Base-by-base conservation (phyloP, 2,113 vertebrate species). In the Microcebus tavaratra region DNA sequence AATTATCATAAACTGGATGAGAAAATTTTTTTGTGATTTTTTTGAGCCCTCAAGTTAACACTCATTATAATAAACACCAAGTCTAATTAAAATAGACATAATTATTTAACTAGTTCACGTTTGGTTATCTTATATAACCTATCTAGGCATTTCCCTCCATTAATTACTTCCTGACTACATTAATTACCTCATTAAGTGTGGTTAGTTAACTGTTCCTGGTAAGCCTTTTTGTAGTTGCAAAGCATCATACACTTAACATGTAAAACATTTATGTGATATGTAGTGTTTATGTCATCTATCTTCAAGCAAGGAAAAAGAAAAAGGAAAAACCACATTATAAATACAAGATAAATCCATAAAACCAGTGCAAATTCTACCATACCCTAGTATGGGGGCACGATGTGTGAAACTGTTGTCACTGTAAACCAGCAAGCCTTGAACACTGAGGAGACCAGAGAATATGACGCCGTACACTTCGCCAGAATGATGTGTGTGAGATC, bases 81-180 rank as follows among this genome's bases (percentile, higher is more conserved):
- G 1, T 72, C 79, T 45, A 39, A 63, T 31, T 70, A n/a, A 87
- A 61, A 10, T 36, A 50, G 76, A 53, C 57, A 3, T 42, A 50
- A 70, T 76, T 91, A 53, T 53, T 76, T 88, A 67, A 87, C 42
- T 65, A 59, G 34, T 61, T 94, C n/a, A 36, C 53, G 15, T n/a
- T 53, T 79, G 31, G 48, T 78, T 63, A 59, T 34, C 78, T 61
- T 68, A 36, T 12, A 55, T 42, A 88, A 17, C 29, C 82, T 48
- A 65, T 3, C 20, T 48, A 45, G 50, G 36, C 36, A 68, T 48
- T 45, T 68, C 20, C 31, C 13, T 50, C 48, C 8, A 36, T 81
- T 75, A 81, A 48, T 86, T n/a, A 36, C 50, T 53, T 23, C 61
- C n/a, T 72, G 61, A 29, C 29, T 63, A 29, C 27, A 63, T 29